Conservation (phyloP, 2,113 vertebrate genomes). For the Otus sunia region DNA sequence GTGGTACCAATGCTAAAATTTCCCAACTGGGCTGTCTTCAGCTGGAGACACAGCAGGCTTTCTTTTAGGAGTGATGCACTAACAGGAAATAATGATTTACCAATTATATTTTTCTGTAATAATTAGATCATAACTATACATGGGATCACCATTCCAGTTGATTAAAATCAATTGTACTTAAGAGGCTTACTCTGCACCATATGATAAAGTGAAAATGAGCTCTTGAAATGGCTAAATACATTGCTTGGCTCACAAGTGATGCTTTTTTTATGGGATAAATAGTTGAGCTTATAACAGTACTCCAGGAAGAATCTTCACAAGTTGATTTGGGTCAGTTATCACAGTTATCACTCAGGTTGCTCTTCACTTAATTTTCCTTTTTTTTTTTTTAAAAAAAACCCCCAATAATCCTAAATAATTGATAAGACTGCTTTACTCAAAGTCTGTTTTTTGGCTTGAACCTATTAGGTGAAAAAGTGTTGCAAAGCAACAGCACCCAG, state of each 20-base stretch:
- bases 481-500: neutral
- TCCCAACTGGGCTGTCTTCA: neutral
- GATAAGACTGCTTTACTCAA: neutral
- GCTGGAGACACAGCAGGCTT: neutral
- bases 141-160: neutral
- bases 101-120: neutral
- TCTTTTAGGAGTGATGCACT: neutral
- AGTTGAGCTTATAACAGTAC: neutral
- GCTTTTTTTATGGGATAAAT: neutral
- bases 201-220: neutral
- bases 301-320: neutral
- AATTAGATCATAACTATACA: neutral
- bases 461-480: neutral
- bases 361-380: neutral
- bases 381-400: neutral
- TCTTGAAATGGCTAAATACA: neutral
- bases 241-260: neutral
- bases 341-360: neutral
- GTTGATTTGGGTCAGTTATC: neutral
- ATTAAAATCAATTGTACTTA: neutral
- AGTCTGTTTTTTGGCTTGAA: neutral
- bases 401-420: neutral
- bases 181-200: neutral
- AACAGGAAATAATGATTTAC: neutral
- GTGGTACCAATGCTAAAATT: neutral